Evolutionary conservation across 2,797 vertebrate genomes (phyloP).

Genomic region (Cichlasoma orientale): DNA sequence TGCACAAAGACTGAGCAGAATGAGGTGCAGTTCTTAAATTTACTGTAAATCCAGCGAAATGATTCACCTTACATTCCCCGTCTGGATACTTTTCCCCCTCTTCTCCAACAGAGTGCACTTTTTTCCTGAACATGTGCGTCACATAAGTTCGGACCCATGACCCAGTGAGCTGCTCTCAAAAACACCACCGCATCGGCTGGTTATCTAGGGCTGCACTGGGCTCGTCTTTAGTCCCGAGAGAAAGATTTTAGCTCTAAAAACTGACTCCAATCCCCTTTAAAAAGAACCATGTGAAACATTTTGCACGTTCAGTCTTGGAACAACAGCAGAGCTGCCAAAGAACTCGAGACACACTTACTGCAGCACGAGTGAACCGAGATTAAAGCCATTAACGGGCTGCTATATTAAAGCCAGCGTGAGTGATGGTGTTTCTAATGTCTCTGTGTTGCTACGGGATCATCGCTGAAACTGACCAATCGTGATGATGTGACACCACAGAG

Average conservation of each 20-base stretch:
- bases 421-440: background rate
- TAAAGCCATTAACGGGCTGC: background rate
- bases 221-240: background rate
- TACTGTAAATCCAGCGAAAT: background rate
- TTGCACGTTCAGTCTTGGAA: background rate
- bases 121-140: background rate
- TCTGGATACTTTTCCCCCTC: background rate
- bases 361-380: background rate
- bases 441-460: background rate
- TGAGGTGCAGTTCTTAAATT: background rate
- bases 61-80: background rate
- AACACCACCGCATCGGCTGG: background rate
- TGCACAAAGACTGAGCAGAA: background rate
- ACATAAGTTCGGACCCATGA: background rate
- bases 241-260: background rate
- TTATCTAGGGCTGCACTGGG: background rate
- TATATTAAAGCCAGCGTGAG: background rate
- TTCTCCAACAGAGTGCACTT: background rate
- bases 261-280: background rate
- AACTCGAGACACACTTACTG: constrained; percentile 6
- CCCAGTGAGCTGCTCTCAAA: background rate
- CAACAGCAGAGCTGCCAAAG: constrained; percentile 12
- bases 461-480: background rate
- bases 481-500: background rate
- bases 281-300: background rate